Percentiles rank a stretch among this genome's conserved stretches.
Evolutionary conservation across 2,888 invertebrate species (phyloP).

Genomic region (Ophion ellenae): DNA sequence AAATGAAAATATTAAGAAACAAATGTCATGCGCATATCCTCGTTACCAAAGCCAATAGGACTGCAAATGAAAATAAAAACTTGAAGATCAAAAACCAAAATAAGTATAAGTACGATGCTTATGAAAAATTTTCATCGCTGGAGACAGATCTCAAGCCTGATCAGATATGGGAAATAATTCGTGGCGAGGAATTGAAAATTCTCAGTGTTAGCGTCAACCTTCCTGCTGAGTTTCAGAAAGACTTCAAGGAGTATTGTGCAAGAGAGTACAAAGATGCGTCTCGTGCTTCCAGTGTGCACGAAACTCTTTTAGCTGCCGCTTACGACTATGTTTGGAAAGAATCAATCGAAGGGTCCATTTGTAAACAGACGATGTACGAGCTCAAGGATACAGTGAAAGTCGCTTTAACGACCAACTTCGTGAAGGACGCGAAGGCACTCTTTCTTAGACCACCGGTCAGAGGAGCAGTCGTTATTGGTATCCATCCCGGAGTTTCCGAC

Average conservation of each 20-base stretch:
- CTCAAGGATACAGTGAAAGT: slow-evolving; percentile 91
- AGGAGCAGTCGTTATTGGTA: slow-evolving; percentile 91
- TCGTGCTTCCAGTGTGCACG: slow-evolving; percentile 69
- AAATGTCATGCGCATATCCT: slow-evolving; percentile 73
- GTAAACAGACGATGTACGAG: slow-evolving; percentile 89
- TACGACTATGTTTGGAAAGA: slow-evolving; percentile 87
- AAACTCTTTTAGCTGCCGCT: slow-evolving; percentile 84
- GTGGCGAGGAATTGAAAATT: slow-evolving; percentile 92
- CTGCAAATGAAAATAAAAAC: slow-evolving; percentile 81
- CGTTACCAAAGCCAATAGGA: slow-evolving; percentile 79
- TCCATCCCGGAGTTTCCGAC: slow-evolving; percentile 95
- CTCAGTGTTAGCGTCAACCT: slow-evolving; percentile 91
- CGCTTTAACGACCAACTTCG: slow-evolving; percentile 94
- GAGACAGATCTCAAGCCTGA: slow-evolving; percentile 90
- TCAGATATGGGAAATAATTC: slow-evolving; percentile 94
- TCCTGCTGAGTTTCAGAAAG: slow-evolving; percentile 87
- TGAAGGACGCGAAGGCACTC: slow-evolving; percentile 92
- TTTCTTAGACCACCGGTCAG: slow-evolving; percentile 92
- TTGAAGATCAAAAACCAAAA: slow-evolving; percentile 84
- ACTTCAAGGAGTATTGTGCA: slow-evolving; percentile 84
- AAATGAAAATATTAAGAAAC: slow-evolving; percentile 86
- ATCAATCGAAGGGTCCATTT: slow-evolving; percentile 87
- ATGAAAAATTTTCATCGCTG: slow-evolving; percentile 89
- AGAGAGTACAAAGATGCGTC: slow-evolving; percentile 61
- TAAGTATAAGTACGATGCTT: slow-evolving; percentile 90